Base-by-base conservation (phyloP, 2,888 invertebrate genomes). In the Muscina levida region DNA sequence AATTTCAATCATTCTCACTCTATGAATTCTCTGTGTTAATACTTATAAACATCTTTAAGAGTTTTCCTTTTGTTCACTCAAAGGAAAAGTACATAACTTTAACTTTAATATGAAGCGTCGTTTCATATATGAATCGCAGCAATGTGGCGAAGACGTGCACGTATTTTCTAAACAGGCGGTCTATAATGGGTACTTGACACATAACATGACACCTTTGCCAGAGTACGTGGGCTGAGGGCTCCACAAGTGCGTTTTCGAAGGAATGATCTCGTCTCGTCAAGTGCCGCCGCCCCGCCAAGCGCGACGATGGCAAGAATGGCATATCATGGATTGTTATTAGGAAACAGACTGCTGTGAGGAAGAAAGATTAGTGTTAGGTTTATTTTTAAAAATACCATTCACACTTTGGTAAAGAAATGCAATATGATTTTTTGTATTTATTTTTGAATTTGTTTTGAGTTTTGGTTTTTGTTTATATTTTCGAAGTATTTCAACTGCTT, bases 341-440 rank as follows among this genome's bases (percentile, higher is more conserved):
- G 17, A 59, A 62, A 42, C 10, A 22, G 22, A 37, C 62, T 11
- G 13, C 19, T 39, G 42, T 39, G 42, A 10, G 13, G 39, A 62
- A 62, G 42, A 10, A 62, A 19, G 42, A 10, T 22, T 62, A 39
- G 62, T 62, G 62, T 62, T 62, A 39, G 13, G 39, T 62, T 62
- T 62, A 62, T 62, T 62, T 62, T 62, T 62, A 62, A 62, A 31
- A 39, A 39, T 17, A 62, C 62, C 39, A 62, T 53, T 62, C 62
- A 62, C 62, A 62, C 39, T 22, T 42, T 13, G 39, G 39, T n/a
- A n/a, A 11, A 39, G 39, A 59, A 17, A 39, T 39, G 13, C 37
- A 62, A 22, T 22, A 53, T 46, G 15, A n/a, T n/a, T 44, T 8
- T 31, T 19, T 15, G 42, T 37, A 13, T 22, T 39, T 62, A 31